Base-by-base conservation (phyloP, 2,888 invertebrate species). In the Parnassius apollo region DNA sequence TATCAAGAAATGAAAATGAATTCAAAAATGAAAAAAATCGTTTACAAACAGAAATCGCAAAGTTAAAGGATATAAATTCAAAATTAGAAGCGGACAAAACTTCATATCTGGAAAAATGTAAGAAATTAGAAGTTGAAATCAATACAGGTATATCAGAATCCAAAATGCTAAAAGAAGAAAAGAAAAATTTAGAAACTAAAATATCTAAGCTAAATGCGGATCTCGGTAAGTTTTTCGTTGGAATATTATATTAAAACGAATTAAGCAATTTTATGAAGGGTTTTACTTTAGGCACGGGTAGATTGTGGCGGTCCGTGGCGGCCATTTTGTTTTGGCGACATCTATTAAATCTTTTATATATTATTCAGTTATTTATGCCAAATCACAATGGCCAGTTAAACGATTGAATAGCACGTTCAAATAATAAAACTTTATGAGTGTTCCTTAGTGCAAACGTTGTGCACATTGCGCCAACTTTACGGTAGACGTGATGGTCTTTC, bases 151-250 rank as follows among this genome's bases (percentile, higher is more conserved):
- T 67, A 68, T 84, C 74, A 75, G 92, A 86, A 71, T 90, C 73
- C 70, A 94, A 92, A 81, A 89, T 92, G 63, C 80, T 95, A 42
- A 94, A 94, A 73, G 93, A 94, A 65, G 95, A 95, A 69, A 95
- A 94, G 71, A 93, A 93, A 66, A 91, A 88, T 59, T 79, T 96
- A 65, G 93, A 94, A 76, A 84, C 89, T 58, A 93, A 94, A 86
- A 89, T 94, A 53, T 85, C 84, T 65, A 93, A 93, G 76, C 83
- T 95, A 8, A 93, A 93, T 73, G 80, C 86, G 62, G 94, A 95
- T 72, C 87, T 94, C 68, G 93, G 94, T 94, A 85, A 86, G 89
- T 86, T 65, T 48, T 18, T 11, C n/a, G n/a, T 46, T 12, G n/a
- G 11, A 57, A n/a, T 54, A 56, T 0, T 52, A 42, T 10, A 22